Evolutionary conservation across 2,113 vertebrate genomes (phyloP).

Genomic region (Saguinus midas): DNA sequence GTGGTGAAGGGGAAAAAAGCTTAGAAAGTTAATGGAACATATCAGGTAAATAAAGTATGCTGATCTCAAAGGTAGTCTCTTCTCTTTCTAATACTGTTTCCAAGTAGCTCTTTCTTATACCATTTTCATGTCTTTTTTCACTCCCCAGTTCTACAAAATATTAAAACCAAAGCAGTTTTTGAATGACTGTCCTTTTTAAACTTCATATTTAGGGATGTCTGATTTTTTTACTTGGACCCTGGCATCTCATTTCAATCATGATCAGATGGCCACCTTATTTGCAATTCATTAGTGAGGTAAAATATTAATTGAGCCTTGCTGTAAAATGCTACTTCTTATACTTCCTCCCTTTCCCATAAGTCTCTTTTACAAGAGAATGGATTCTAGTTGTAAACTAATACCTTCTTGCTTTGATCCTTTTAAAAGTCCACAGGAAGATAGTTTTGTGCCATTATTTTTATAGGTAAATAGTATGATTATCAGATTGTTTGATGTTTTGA

Average conservation of each 20-base stretch:
- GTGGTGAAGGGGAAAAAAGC: not conserved
- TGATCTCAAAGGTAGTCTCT: slow-evolving; percentile 20
- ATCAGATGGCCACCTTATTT: not conserved
- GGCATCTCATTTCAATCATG: not conserved
- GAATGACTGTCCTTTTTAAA: not conserved
- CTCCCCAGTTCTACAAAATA: not conserved
- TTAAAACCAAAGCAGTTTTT: slow-evolving; percentile 16
- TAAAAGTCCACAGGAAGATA: not conserved
- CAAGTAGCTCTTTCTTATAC: not conserved
- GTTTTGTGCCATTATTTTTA: not conserved
- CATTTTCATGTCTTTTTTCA: not conserved
- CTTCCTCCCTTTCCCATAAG: not conserved
- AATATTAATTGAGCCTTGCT: slow-evolving; percentile 1
- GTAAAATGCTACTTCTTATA: not conserved
- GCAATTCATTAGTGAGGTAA: not conserved
- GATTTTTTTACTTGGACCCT: not conserved
- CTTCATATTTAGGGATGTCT: not conserved
- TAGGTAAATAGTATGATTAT: not conserved
- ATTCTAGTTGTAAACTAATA: slow-evolving; percentile 24
- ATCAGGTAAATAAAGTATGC: slow-evolving; percentile 49
- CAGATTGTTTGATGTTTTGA: slow-evolving; percentile 33
- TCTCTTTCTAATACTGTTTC: slow-evolving; percentile 6
- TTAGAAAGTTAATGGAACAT: slow-evolving; percentile 14
- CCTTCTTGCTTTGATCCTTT: not conserved
- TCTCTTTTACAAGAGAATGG: not conserved